Evolutionary conservation across 2,888 invertebrate species (phyloP), one percentile per base, ranked within the genome.

Genomic region (Hypena proboscidalis): DNA sequence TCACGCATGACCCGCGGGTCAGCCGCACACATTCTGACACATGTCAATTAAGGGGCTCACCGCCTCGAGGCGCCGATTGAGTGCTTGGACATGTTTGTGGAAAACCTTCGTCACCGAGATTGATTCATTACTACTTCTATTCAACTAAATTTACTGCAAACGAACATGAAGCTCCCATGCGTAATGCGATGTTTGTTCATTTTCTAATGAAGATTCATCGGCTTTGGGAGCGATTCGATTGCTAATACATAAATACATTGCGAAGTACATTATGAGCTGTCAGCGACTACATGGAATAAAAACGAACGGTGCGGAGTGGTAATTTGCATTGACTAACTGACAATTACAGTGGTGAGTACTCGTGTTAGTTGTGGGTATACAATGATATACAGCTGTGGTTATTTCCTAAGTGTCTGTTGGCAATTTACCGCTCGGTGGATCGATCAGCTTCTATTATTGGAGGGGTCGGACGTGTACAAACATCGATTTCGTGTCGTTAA

Each of bases 381-480:
- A 74, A 69, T 67, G 77, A 83, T 78, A 79, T 71, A 81, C 73
- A 69, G 70, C 67, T 72, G 74, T 85, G 75, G 85, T 86, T 85
- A 81, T 85, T 84, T 81, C 77, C 71, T 77, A 82, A 88, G 80
- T 81, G 74, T 80, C 67, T 65, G 75, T 81, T 80, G 76, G 86
- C 81, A 89, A 89, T 89, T 89, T 84, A 84, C 83, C 78, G 81
- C 67, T 76, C 78, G 75, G 65, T 73, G 83, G 85, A 82, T 85
- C 83, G 87, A 87, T 88, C 90, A 85, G 80, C 80, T 82, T 79
- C 80, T 80, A 88, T 89, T 90, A 90, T 87, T 81, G 82, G 85
- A 75, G 89, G 85, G 88, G 87, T 88, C 82, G 88, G 84, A 89
- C 90, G 90, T 90, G 90, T 89, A 84, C 87, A 90, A 90, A 90